Evolutionary conservation across 2,888 invertebrate genomes (phyloP).

Genomic region (Clitarchus hookeri): DNA sequence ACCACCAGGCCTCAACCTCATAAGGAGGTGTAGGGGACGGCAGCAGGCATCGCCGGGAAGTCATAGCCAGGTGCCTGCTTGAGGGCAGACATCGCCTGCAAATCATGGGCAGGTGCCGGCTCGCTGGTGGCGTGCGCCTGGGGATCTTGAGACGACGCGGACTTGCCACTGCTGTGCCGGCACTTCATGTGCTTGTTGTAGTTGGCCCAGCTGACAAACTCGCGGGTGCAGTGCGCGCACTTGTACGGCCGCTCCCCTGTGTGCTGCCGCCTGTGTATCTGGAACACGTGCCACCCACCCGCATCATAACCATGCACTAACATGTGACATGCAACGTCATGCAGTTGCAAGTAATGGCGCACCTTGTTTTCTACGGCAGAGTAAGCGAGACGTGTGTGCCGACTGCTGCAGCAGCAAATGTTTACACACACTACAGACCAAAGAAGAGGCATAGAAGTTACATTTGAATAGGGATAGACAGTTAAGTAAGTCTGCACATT

Average conservation of each 20-base stretch:
- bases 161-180: not conserved
- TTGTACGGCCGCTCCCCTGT: not conserved
- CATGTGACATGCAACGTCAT: no score
- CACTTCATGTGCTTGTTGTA: conserved; percentile 14
- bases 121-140: not conserved
- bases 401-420: no score
- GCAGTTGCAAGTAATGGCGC: no score
- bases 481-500: no score
- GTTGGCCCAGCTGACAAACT: conserved; percentile 14
- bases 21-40: not conserved
- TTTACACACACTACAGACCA: no score
- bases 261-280: conserved; percentile 7
- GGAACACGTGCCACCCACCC: not conserved
- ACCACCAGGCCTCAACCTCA: not conserved
- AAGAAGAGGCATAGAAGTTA: no score
- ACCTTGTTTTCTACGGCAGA: no score
- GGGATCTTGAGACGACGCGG: no score
- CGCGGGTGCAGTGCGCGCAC: not conserved
- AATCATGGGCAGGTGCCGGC: not conserved
- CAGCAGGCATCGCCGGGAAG: not conserved
- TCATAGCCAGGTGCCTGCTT: not conserved
- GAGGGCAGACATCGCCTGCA: not conserved
- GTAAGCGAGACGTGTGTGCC: no score
- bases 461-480: no score
- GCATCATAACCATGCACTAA: not conserved